Evolutionary conservation across 2,888 invertebrate species (phyloP), one percentile per base, ranked within the genome.

Genomic region (Apotomis capreana): DNA sequence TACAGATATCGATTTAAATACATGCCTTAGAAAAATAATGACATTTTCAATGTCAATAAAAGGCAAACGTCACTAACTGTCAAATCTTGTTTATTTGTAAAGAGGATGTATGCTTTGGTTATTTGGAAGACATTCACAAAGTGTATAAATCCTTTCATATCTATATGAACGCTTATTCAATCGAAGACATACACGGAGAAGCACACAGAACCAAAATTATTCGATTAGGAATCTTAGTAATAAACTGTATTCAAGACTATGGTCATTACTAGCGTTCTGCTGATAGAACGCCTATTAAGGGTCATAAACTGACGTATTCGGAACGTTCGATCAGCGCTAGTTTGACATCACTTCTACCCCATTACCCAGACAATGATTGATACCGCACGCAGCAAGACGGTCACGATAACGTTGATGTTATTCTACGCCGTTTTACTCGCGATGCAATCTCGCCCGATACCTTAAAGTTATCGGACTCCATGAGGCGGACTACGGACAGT

Each of bases 331-430:
- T 44, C 26, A 26, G 59, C 37, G 44, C 9, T 67, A 57, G 36
- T 71, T 68, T 36, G 54, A 54, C 15, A 6, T 60, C 55, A 69
- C 52, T 15, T 49, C 52, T 67, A 81, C 77, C 79, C 78, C 78
- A 75, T 78, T 80, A 78, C 78, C 76, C 79, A 84, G 88, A 90
- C 90, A 89, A 87, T 89, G 91, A 91, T 90, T 88, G 89, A 92
- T 91, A 87, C 78, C 77, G 76, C 79, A 76, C 76, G 80, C 80
- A 67, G 69, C 75, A 78, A 79, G 77, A 78, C 79, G 74, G 80
- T 76, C 80, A 78, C 80, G 83, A 84, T 84, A 85, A 81, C 83
- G 80, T 80, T 6, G 40, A 76, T 78, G 79, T 82, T 82, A 82
- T 83, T 78, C 76, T 75, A 75, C 62, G 75, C 75, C 78, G 77